Percentiles rank a stretch among this genome's conserved stretches.
These are phyloP conservation scores for Harpagoxenus sublaevis DNA, from an alignment of 2,888 invertebrate genomes.

Conservation along the genomic window DNA sequence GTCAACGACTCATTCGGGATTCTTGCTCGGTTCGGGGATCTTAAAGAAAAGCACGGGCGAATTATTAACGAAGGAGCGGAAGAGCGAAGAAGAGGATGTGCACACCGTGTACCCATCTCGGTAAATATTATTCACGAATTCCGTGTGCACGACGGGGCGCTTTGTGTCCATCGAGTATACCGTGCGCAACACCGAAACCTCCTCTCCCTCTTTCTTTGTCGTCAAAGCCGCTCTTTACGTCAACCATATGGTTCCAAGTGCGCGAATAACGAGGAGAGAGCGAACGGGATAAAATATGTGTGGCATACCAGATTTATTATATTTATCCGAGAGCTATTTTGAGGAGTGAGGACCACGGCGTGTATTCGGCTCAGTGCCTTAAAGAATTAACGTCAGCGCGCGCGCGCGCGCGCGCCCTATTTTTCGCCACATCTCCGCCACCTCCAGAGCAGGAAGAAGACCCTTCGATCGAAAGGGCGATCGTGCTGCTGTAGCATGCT, in stretches of 20 bases:
- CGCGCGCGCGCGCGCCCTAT: slow-evolving; percentile 42
- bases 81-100: slow-evolving; percentile 17
- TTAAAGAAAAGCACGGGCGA: slow-evolving; percentile 40
- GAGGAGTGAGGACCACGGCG: slow-evolving; percentile 22
- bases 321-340: slow-evolving; percentile 49
- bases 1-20: slow-evolving; percentile 59
- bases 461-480: slow-evolving; percentile 43
- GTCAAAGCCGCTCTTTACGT: slow-evolving; percentile 48
- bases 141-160: slow-evolving; percentile 21
- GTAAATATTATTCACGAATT: slow-evolving; percentile 51
- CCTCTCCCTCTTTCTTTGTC: slow-evolving; percentile 8
- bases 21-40: slow-evolving; percentile 44
- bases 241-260: slow-evolving; percentile 32
- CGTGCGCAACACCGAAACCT: slow-evolving; percentile 14
- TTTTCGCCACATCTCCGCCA: slow-evolving; percentile 28
- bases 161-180: slow-evolving; percentile 23
- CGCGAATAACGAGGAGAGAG: slow-evolving; percentile 35
- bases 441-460: slow-evolving; percentile 30
- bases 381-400: slow-evolving; percentile 47
- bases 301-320: slow-evolving; percentile 42
- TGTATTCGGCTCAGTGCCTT: slow-evolving; percentile 47
- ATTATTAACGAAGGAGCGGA: slow-evolving; percentile 45
- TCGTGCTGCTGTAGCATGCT: slow-evolving; percentile 19
- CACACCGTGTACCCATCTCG: not conserved
- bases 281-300: slow-evolving; percentile 22